phyloP scores from a whole-genome alignment of 2,113 vertebrate genomes.

The Motacilla alba region DNA sequence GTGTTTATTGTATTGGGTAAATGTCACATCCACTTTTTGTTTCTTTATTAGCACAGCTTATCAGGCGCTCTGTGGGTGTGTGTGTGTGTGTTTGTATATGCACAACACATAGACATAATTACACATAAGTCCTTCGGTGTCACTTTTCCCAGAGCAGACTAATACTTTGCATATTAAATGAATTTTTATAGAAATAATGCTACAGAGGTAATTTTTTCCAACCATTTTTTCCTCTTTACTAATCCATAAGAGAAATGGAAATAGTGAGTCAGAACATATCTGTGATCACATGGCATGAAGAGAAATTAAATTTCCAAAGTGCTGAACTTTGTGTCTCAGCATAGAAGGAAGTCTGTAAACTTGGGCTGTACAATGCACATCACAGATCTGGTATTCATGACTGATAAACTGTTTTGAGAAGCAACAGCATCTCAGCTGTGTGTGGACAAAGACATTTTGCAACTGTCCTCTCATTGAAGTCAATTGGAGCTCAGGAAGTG shows the following conservation, averaged over 20 bases:
- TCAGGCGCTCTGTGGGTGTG: not conserved
- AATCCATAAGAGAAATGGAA: conserved; percentile 21
- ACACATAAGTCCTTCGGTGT: not conserved
- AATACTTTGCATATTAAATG: conserved; percentile 36
- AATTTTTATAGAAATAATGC: conserved; percentile 21
- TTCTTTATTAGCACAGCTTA: conserved; percentile 13
- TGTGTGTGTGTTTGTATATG: not conserved
- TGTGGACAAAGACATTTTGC: not conserved
- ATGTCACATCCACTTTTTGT: conserved; percentile 1
- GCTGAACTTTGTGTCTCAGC: not conserved
- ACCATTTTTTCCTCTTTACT: not conserved
- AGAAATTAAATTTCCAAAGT: conserved; percentile 21
- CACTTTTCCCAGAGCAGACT: not conserved
- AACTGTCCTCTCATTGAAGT: not conserved
- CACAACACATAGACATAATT: conserved; percentile 39
- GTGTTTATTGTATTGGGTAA: conserved; percentile 26
- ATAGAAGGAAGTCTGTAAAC: not conserved
- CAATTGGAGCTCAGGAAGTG: not conserved
- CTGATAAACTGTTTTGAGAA: not conserved
- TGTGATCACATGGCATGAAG: not conserved
- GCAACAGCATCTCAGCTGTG: not conserved
- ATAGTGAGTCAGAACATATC: not conserved
- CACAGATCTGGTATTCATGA: not conserved
- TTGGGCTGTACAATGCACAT: not conserved
- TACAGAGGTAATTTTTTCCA: not conserved